These are phyloP conservation scores for Gouania willdenowi DNA, from an alignment of 2,797 vertebrate genomes.

Conservation along the genomic window DNA sequence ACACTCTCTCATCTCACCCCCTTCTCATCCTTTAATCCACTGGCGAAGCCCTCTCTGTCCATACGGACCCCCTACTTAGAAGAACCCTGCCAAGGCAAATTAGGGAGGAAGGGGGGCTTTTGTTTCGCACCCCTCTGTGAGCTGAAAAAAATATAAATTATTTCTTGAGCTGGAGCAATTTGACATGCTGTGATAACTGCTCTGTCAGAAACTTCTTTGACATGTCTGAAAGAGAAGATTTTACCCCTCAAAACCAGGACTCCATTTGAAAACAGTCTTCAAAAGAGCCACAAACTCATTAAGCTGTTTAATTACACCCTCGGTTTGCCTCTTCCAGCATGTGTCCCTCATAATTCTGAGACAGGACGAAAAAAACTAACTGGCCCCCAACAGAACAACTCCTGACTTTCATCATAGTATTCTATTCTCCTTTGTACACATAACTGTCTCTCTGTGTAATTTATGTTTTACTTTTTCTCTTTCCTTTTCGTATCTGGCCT, in stretches of 20 bases:
- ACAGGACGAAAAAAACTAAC: conserved; percentile 77
- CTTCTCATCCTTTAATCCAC: conserved; percentile 74
- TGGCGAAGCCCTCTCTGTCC: conserved; percentile 75
- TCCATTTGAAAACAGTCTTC: conserved; percentile 84
- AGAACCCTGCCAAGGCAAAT: conserved; percentile 82
- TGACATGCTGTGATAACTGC: conserved; percentile 99
- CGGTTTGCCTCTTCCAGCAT: conserved; percentile 50
- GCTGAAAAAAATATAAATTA: conserved; percentile 85
- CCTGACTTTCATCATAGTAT: conserved; percentile 45
- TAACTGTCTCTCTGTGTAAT: conserved; percentile 38
- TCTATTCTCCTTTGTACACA: conserved; percentile 29
- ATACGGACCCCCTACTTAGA: conserved; percentile 78
- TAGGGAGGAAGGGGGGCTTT: conserved; percentile 80
- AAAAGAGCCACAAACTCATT: conserved; percentile 94
- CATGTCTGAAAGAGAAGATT: conserved; percentile 90
- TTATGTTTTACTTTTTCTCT: conserved; percentile 47
- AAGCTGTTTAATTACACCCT: conserved; percentile 95
- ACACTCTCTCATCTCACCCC: conserved; percentile 44
- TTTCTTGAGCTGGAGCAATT: conserved; percentile 95
- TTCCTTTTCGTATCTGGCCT: conserved; percentile 46
- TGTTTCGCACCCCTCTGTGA: conserved; percentile 85
- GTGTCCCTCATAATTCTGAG: conserved; percentile 60
- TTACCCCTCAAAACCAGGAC: conserved; percentile 81
- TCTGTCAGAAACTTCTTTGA: conserved; percentile 96
- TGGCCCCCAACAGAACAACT: conserved; percentile 54